These are phyloP conservation scores for Gambusia yucatana DNA, from an alignment of 2,797 vertebrate species.

Conservation along the genomic window DNA sequence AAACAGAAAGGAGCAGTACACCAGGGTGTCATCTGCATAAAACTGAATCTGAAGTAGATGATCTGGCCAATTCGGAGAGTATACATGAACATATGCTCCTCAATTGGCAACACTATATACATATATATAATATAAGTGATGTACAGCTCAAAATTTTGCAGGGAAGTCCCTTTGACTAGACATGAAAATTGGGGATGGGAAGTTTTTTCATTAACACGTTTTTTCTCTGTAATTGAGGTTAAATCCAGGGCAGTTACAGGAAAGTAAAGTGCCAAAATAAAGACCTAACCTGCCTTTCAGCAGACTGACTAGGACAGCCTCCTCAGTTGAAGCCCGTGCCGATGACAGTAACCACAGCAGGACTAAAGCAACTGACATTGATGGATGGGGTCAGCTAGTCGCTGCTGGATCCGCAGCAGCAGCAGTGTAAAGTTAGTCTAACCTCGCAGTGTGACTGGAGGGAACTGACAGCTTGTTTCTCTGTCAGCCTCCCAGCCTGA, in stretches of 20 bases:
- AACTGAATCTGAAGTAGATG: background rate
- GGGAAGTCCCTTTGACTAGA: no score
- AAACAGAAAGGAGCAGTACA: background rate
- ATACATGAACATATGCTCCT: background rate
- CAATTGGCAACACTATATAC: no score
- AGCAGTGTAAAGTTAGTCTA: constrained; percentile 51
- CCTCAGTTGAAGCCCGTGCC: background rate
- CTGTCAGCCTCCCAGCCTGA: constrained; percentile 84
- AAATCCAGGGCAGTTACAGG: background rate
- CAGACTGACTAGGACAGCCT: background rate
- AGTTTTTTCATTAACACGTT: no score
- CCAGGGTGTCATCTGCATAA: background rate
- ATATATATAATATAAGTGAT: background rate
- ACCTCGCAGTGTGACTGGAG: constrained; percentile 38
- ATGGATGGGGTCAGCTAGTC: constrained; percentile 43
- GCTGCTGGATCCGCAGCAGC: constrained; percentile 18
- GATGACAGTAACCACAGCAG: constrained; percentile 49
- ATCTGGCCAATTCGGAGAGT: background rate
- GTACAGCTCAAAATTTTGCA: background rate
- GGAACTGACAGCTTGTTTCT: constrained; percentile 40
- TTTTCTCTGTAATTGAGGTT: background rate
- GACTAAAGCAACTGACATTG: constrained; percentile 55
- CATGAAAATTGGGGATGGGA: no score
- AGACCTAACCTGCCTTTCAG: background rate
- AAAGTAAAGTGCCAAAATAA: background rate